phyloP scores from a whole-genome alignment of 2,797 vertebrate species.

The Odontamblyopus lacepedii region DNA sequence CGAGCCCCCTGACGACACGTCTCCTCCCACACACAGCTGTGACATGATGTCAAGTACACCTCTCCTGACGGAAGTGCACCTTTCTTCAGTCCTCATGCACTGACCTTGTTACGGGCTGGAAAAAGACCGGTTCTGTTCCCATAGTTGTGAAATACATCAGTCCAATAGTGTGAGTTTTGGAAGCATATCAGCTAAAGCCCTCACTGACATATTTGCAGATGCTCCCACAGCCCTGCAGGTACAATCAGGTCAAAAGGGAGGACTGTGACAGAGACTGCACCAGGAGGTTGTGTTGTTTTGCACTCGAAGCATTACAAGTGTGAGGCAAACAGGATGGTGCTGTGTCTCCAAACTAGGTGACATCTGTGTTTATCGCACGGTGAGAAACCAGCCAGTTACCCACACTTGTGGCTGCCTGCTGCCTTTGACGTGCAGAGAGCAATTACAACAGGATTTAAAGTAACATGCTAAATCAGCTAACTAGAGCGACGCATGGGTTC shows the following conservation, averaged over 20 bases:
- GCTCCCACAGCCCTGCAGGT: background rate
- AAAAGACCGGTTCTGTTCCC: conserved; percentile 7
- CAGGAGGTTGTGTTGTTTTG: conserved; percentile 11
- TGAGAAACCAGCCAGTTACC: conserved; percentile 16
- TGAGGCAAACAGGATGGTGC: conserved; percentile 3
- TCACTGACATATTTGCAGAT: conserved; percentile 13
- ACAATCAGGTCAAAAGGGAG: conserved; percentile 5
- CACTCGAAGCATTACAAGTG: background rate
- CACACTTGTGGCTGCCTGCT: background rate
- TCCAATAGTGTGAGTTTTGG: conserved; percentile 10
- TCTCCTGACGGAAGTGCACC: conserved; percentile 30
- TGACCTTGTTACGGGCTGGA: conserved; percentile 43
- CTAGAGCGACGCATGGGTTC: background rate
- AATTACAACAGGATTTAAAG: conserved; percentile 8
- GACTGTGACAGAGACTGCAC: background rate
- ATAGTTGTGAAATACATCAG: background rate
- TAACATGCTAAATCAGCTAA: conserved; percentile 4
- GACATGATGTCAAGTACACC: conserved; percentile 38
- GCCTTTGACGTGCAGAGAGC: conserved; percentile 16
- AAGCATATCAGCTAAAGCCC: background rate
- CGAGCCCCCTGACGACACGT: conserved; percentile 57
- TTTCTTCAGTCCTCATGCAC: conserved; percentile 30
- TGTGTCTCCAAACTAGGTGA: conserved; percentile 9
- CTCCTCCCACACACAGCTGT: conserved; percentile 49
- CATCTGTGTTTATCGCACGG: conserved; percentile 12